Evolutionary conservation across 2,888 invertebrate genomes (phyloP), one percentile per base, ranked within the genome.

Genomic region (Megalurothrips usitatus): DNA sequence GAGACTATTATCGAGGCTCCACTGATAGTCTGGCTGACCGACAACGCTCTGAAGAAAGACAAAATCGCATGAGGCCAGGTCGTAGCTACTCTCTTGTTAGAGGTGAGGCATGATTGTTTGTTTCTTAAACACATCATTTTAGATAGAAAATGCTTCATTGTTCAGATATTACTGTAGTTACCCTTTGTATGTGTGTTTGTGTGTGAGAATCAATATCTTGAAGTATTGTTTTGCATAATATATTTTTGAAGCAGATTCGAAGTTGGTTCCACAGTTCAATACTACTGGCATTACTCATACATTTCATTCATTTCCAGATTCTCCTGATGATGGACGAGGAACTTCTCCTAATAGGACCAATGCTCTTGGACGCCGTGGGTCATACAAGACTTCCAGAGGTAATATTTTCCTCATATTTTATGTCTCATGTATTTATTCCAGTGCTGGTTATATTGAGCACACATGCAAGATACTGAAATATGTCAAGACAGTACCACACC

Each of bases 1-100:
- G 95, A 87, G 95, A 96, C 90, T 95, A 94, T 91, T 95, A 94
- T 90, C 92, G 94, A 89, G 95, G 96, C 87, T 96, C 95, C 84
- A 95, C 95, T 90, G 96, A 96, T 90, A 94, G 94, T 88, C 91
- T 96, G 86, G 94, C 94, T 85, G 91, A 92, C 81, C 68, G 68
- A 12, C 68, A 75, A 75, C 68, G 68, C 68, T 75, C 68, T 26
- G 68, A 75, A 63, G 83, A 82, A n/a, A 81, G 82, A 23, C 82
- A 82, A 43, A 80, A 82, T 75, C 68, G 68, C 68, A 75, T 75
- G 68, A 75, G 68, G 26, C 68, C 68, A 82, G 81, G 83, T 26
- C 52, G 78, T 79, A 34, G 80, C 23, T 75, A 81, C 83, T 83
- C 83, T 63, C 80, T 83, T 80, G 82, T 83, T 87, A 90, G 93